Evolutionary conservation across 2,113 vertebrate genomes (phyloP).

Genomic region (Etheostoma spectabile): DNA sequence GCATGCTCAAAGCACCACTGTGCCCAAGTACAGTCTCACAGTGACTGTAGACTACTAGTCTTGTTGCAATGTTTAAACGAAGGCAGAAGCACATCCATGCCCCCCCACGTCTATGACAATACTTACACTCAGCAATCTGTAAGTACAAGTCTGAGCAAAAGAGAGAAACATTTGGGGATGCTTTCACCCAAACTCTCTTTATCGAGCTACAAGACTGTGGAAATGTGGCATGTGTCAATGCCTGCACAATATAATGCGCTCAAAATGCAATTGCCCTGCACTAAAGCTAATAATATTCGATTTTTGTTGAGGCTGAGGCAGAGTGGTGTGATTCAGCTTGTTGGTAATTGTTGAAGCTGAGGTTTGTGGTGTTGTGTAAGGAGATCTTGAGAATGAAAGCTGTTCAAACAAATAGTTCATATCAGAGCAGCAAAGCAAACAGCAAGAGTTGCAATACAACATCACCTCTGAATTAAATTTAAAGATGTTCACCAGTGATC

Average conservation of each 20-base stretch:
- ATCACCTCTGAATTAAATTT: not conserved
- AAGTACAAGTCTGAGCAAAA: conserved; percentile 1
- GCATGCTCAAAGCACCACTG: too few relatives aligned
- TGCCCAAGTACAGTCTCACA: too few relatives aligned
- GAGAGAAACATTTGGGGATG: not conserved
- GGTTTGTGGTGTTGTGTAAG: conserved; percentile 4
- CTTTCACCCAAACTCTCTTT: not conserved
- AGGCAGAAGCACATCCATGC: not conserved
- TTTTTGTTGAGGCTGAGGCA: conserved; percentile 11
- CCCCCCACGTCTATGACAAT: not conserved
- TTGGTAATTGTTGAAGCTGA: not conserved
- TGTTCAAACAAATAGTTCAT: not conserved
- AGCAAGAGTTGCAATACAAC: not conserved
- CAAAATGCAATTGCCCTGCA: conserved; percentile 3
- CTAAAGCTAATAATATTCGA: not conserved
- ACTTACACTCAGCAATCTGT: conserved; percentile 1
- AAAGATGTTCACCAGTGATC: not conserved
- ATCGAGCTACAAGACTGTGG: not conserved
- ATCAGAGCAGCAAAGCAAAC: not conserved
- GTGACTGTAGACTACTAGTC: not conserved
- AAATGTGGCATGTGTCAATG: not conserved
- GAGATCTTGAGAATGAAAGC: not conserved
- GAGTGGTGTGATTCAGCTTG: conserved; percentile 13
- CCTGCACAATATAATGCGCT: not conserved
- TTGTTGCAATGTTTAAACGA: not conserved